Base-by-base conservation (phyloP, 2,888 invertebrate genomes). In the Melitaea athalia region DNA sequence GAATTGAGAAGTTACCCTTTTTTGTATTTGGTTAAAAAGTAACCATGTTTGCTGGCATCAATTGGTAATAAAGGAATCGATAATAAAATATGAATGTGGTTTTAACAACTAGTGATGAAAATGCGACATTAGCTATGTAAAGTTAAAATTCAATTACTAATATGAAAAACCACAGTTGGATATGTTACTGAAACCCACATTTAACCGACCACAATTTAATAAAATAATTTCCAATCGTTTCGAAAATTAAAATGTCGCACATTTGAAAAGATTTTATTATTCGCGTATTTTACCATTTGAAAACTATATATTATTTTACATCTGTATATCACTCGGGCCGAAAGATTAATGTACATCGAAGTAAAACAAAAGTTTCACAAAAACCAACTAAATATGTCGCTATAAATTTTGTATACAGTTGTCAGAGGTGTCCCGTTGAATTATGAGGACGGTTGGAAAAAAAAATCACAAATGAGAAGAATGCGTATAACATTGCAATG, bases 401-500 rank as follows among this genome's bases (percentile, higher is more conserved):
- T 31, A 70, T 67, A 70, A 64, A 70, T 70, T 64, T 57, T 45
- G 57, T 59, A 50, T 45, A 57, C 53, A 67, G 64, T 64, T 67
- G 50, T 61, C 63, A 70, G 33, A 66, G 45, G 47, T 6, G 38
- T 33, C 38, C 52, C 12, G 15, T 49, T 70, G 64, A 70, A 62
- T 70, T 64, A 68, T 68, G 64, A 59, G 64, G n/a, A 43, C 14
- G 33, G 11, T 24, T 49, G 63, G 11, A 24, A 8, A 67, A 24
- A n/a, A 61, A 67, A 67, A 70, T 70, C 70, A 70, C 50, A 64
- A 67, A 50, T 59, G 52, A 69, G 24, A 52, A 43, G 42, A 49
- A n/a, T 52, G 50, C 31, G 43, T 57, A 61, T 53, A 55, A 38
- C 38, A 38, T 5, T 38, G 8, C 38, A 38, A 61, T 67, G 5